phyloP scores from a whole-genome alignment of 2,888 invertebrate genomes.

The Timema podura region DNA sequence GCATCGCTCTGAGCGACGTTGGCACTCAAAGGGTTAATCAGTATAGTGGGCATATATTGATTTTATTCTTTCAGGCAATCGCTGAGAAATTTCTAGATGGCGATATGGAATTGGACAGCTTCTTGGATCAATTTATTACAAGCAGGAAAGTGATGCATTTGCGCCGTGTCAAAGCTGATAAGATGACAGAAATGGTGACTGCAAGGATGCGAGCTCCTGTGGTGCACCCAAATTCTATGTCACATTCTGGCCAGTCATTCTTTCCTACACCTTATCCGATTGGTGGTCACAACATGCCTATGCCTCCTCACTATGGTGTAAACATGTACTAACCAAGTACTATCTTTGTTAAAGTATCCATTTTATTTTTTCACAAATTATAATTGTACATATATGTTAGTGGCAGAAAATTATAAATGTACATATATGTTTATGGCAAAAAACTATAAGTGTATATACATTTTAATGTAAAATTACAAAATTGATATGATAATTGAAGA shows the following conservation, averaged over 20 bases:
- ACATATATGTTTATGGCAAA: no score
- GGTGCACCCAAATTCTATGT: conserved; percentile 29
- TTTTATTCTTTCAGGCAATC: conserved; percentile 47
- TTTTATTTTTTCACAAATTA: no score
- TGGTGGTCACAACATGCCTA: conserved; percentile 72
- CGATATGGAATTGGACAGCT: conserved; percentile 69
- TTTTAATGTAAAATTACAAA: no score
- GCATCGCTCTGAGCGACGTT: no score
- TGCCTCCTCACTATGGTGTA: conserved; percentile 49
- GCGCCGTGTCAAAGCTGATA: conserved; percentile 88
- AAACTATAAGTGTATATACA: no score
- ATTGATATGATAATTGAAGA: no score
- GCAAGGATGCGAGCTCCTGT: conserved; percentile 36
- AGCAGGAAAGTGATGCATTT: conserved; percentile 73
- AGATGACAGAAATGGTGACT: conserved; percentile 58
- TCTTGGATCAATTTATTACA: conserved; percentile 77
- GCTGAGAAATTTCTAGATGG: conserved; percentile 77
- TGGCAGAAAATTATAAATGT: no score
- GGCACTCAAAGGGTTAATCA: no score
- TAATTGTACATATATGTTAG: no score
- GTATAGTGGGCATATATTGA: neutral
- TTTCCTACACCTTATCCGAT: conserved; percentile 60
- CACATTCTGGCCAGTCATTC: conserved; percentile 38
- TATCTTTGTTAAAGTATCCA: neutral
- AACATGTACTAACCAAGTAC: neutral